A percentile compares a stretch with the other conserved stretches of the same genome.
Conservation (phyloP, 1,140 invertebrate genomes). For the Goniozus legneri region DNA sequence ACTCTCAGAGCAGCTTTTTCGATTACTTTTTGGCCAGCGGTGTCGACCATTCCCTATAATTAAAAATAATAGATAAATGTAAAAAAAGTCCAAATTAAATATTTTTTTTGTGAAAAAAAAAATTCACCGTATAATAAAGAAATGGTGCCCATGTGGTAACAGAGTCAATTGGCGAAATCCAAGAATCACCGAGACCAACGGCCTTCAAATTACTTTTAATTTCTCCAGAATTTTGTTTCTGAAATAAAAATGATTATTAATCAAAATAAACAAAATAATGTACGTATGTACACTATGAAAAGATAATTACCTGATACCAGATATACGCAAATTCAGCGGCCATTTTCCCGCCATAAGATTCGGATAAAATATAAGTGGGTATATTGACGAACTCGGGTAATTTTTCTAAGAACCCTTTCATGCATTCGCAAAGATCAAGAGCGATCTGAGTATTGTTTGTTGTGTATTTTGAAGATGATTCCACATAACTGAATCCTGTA, state of each 20-base stretch:
- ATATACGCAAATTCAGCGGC: slow-evolving; percentile 70
- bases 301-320: slow-evolving; percentile 58
- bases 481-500: slow-evolving; percentile 81
- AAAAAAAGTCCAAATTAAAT: no score
- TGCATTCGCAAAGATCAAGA: slow-evolving; percentile 69
- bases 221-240: slow-evolving; percentile 59
- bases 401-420: slow-evolving; percentile 62
- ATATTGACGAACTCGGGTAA: slow-evolving; percentile 66
- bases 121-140: slow-evolving; percentile 62
- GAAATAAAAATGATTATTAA: neutral
- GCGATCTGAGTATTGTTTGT: slow-evolving; percentile 71
- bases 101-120: slow-evolving; percentile 1
- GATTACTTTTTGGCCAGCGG: slow-evolving; percentile 57
- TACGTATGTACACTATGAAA: neutral
- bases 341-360: slow-evolving; percentile 91
- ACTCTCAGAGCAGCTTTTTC: slow-evolving; percentile 52
- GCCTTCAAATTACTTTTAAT: slow-evolving; percentile 73
- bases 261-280: neutral
- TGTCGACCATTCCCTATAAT: slow-evolving; percentile 61
- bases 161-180: slow-evolving; percentile 82
- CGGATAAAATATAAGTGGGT: slow-evolving; percentile 77
- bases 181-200: slow-evolving; percentile 78
- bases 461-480: slow-evolving; percentile 57
- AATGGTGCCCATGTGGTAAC: slow-evolving; percentile 76
- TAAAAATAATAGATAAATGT: neutral